Evolutionary conservation across 2,888 invertebrate genomes (phyloP).

Genomic region (Melinaea marsaeus): DNA sequence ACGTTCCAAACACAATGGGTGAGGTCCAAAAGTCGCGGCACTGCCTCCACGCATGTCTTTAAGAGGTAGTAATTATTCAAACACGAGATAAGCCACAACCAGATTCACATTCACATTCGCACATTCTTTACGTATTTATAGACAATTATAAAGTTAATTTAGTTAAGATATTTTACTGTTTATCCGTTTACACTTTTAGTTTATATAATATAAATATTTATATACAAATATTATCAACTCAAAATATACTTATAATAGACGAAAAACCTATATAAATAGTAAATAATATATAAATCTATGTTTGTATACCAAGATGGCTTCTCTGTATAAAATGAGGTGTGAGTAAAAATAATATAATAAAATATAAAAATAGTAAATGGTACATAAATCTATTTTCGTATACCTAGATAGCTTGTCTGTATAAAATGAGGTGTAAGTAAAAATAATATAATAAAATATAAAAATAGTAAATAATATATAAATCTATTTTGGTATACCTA

Average conservation of each 20-base stretch:
- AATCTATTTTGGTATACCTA: too few species aligned
- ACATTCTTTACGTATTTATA: slow-evolving; percentile 13
- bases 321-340: too few species aligned
- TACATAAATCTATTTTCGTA: not conserved
- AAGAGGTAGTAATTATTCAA: slow-evolving; percentile 24
- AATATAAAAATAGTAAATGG: too few species aligned
- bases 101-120: slow-evolving; percentile 14
- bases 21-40: slow-evolving; percentile 30
- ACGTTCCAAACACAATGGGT: slow-evolving; percentile 22
- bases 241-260: too few species aligned
- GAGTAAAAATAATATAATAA: too few species aligned
- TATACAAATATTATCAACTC: not conserved
- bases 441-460: too few species aligned
- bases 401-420: slow-evolving; percentile 17
- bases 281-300: too few species aligned
- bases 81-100: slow-evolving; percentile 16
- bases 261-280: too few species aligned
- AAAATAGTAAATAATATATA: too few species aligned
- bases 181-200: slow-evolving; percentile 10
- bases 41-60: slow-evolving; percentile 10
- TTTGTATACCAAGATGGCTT: too few species aligned
- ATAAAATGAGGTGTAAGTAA: slow-evolving; percentile 4
- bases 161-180: slow-evolving; percentile 10
- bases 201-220: slow-evolving; percentile 21
- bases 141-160: not conserved